phyloP scores from a whole-genome alignment of 2,797 vertebrate genomes.

The Mareca strepera region DNA sequence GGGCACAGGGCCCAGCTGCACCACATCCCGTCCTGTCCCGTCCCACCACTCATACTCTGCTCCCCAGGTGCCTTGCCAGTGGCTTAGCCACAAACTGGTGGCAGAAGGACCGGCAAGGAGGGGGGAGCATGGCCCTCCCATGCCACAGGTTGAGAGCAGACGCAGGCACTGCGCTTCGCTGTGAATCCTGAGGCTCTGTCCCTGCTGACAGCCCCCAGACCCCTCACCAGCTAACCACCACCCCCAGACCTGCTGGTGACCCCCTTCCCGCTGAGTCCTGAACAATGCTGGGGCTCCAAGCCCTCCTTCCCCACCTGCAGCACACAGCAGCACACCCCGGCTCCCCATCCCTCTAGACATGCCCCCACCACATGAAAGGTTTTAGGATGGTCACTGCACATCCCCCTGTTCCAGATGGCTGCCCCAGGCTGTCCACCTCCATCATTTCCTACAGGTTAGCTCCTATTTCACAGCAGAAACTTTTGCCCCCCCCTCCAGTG shows the following conservation, averaged over 20 bases:
- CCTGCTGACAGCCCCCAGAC: neutral
- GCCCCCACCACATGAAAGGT: neutral
- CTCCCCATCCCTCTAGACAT: neutral
- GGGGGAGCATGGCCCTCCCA: neutral
- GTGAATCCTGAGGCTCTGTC: neutral
- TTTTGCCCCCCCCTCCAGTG: neutral
- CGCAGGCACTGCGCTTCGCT: neutral
- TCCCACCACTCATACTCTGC: accelerated
- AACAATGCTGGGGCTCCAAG: neutral
- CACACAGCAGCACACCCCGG: accelerated
- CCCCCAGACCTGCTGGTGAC: neutral
- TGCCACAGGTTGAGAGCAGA: neutral
- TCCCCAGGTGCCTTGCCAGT: neutral
- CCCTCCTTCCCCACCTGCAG: neutral
- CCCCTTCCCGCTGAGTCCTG: neutral
- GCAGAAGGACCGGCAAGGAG: neutral
- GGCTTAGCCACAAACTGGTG: too few species aligned
- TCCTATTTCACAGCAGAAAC: neutral
- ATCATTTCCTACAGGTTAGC: neutral
- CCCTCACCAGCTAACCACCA: too few species aligned
- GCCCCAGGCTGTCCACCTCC: neutral
- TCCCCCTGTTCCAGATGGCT: too few species aligned
- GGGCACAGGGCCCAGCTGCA: neutral
- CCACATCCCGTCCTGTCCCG: accelerated
- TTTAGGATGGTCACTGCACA: neutral